Evolutionary conservation across 2,113 vertebrate species (phyloP), one percentile per base, ranked within the genome.

Genomic region (Aleadryas rufinucha): DNA sequence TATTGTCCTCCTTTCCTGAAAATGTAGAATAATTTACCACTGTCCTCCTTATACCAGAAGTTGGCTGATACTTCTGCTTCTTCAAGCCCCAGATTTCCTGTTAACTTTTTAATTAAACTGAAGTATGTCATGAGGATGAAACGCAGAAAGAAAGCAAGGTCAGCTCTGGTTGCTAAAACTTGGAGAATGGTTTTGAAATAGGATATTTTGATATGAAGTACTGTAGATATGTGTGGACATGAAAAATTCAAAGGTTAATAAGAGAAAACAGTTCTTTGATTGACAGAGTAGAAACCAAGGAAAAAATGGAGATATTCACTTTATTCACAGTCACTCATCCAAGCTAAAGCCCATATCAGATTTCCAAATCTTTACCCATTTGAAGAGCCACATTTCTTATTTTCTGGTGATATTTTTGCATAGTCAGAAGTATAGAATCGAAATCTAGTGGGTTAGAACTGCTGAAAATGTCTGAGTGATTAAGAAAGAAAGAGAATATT

Each of bases 211-310:
- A 37, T 66, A 84, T 16, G 16, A 69, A 72, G 7, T 26, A 21
- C 6, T 57, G 10, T 41, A 64, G 33, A 28, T 59, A 66, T 0
- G 0, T 19, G 19, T 26, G 30, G 59, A 49, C 53, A 64, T 27
- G 6, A 69, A 72, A 82, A 87, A 19, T 35, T 83, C 10, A 85
- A 68, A 24, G 8, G 7, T 71, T n/a, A 74, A 53, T 63, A 82
- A 56, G 30, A 74, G 11, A 56, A 81, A 61, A 50, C 16, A 1
- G 0, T 82, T 44, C 9, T 78, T 19, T 87, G 16, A 27, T 30
- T 83, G 68, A 63, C n/a, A 80, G 26, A 41, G 19, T 66, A 39
- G 69, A 78, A 85, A 65, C 26, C 16, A 63, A 57, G 37, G 20
- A 20, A 60, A 65, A 81, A 70, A 37, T 16, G 0, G 42, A 74